phyloP scores from a whole-genome alignment of 2,113 vertebrate genomes.

The Dicaeum eximium region DNA sequence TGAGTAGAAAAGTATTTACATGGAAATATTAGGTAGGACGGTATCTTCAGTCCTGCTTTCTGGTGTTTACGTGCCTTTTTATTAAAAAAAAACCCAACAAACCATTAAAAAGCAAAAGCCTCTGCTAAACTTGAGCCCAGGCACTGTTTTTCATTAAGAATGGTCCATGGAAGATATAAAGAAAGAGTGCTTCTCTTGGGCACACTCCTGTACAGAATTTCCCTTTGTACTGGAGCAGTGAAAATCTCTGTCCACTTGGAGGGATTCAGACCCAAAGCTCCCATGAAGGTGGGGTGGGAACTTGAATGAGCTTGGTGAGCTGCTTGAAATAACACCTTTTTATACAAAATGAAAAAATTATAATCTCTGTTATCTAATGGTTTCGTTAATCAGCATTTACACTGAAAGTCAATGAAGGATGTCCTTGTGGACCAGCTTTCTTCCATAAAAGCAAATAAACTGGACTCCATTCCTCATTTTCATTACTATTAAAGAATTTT shows the following conservation, averaged over 20 bases:
- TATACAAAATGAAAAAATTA: neutral
- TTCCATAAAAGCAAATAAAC: neutral
- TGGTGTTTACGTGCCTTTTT: neutral
- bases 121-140: neutral
- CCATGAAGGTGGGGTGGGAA: neutral
- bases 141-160: neutral
- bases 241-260: neutral
- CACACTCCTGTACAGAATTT: neutral
- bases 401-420: neutral
- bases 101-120: neutral
- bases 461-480: neutral
- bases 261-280: neutral
- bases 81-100: neutral
- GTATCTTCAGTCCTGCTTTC: neutral
- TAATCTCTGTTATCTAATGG: neutral
- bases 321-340: neutral
- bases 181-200: neutral
- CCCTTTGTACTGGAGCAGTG: fast-evolving
- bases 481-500: neutral
- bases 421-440: neutral
- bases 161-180: fast-evolving
- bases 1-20: neutral
- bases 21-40: neutral
- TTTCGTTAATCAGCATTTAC: neutral
- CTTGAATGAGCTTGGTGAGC: neutral